phyloP scores from a whole-genome alignment of 2,888 invertebrate genomes.

The Mantis religiosa region DNA sequence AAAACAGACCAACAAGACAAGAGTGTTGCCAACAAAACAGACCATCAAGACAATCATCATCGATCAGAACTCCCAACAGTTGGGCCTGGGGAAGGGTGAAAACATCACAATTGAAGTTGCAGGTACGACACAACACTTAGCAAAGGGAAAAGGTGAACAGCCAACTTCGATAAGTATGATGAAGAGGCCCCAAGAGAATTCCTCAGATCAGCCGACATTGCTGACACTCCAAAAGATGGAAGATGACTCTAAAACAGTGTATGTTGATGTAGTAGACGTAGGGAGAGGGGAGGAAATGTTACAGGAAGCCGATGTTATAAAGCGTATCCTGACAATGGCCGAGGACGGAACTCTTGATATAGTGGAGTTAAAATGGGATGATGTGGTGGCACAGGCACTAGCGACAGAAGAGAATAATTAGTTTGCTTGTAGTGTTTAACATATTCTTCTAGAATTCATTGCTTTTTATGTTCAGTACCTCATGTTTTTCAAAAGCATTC shows the following conservation, averaged over 20 bases:
- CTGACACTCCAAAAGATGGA: slow-evolving; percentile 24
- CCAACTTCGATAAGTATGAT: slow-evolving; percentile 22
- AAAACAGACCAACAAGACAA: no score
- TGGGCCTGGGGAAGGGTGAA: background rate
- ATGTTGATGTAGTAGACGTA: slow-evolving; percentile 34
- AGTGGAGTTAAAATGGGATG: slow-evolving; percentile 37
- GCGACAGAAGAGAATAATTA: background rate
- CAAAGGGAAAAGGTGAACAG: background rate
- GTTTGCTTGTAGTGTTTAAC: no score
- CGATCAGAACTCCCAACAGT: background rate
- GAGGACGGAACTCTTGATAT: slow-evolving; percentile 43
- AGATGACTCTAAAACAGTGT: slow-evolving; percentile 32
- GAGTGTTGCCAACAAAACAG: background rate
- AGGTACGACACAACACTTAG: slow-evolving; percentile 4
- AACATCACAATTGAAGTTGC: slow-evolving; percentile 26
- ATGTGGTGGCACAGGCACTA: slow-evolving; percentile 14
- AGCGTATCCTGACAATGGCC: slow-evolving; percentile 41
- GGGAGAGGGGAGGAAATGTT: slow-evolving; percentile 28
- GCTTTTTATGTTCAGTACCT: no score
- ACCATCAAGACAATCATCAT: background rate
- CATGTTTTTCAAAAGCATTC: no score
- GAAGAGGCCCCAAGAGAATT: slow-evolving; percentile 21
- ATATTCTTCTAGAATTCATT: no score
- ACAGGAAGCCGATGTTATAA: slow-evolving; percentile 30
- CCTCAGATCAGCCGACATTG: slow-evolving; percentile 14